phyloP scores from a whole-genome alignment of 35 echinoderm and acorn worm species.

The Patiria miniata region DNA sequence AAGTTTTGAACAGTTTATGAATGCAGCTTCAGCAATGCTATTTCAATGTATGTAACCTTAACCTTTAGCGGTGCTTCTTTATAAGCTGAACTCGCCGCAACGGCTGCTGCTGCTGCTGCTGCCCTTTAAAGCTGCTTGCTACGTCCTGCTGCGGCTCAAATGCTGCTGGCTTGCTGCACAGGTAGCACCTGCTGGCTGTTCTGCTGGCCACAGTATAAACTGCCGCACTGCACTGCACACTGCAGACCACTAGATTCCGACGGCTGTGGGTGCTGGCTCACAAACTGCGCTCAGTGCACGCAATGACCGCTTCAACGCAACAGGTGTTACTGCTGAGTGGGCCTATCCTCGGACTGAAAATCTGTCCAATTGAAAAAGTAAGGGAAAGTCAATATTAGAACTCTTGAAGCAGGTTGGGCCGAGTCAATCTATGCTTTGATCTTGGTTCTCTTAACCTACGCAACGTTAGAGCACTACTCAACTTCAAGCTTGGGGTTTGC shows the following conservation, averaged over 20 bases:
- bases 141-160: slow-evolving; percentile 7
- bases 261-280: slow-evolving; percentile 12
- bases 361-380: slow-evolving; percentile 22
- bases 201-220: not conserved
- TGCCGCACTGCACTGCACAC: not conserved
- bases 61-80: not conserved
- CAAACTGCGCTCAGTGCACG: slow-evolving; percentile 10
- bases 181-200: not conserved
- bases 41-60: slow-evolving; percentile 9
- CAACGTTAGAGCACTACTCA: too few species aligned
- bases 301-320: slow-evolving; percentile 3
- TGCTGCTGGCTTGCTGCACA: not conserved
- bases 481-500: too few species aligned
- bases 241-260: not conserved
- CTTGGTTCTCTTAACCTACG: too few species aligned
- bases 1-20: not conserved
- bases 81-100: not conserved
- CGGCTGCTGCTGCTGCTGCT: slow-evolving; percentile 18
- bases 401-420: not conserved
- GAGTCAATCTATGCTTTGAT: too few species aligned
- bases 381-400: not conserved
- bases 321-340: not conserved
- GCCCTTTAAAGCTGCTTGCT: slow-evolving; percentile 16
- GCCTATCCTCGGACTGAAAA: not conserved
- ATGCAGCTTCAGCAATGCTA: slow-evolving; percentile 23